phyloP scores from a whole-genome alignment of 2,888 invertebrate genomes.

The Dromius quadrimaculatus region DNA sequence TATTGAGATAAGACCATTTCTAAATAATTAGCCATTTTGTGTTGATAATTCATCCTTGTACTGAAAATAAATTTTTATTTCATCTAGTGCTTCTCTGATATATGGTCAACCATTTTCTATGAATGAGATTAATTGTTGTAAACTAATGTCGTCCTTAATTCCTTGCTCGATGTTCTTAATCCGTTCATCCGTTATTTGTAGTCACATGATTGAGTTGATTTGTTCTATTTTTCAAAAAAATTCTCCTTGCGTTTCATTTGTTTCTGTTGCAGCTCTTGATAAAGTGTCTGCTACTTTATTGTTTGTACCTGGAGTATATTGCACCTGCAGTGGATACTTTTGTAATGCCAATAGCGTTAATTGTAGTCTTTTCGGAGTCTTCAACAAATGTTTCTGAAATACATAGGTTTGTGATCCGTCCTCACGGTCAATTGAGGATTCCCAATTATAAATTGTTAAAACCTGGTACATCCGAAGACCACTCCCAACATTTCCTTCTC shows the following conservation, averaged over 20 bases:
- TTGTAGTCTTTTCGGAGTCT: constrained; percentile 23
- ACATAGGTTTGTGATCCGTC: constrained; percentile 3
- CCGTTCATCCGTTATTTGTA: constrained; percentile 20
- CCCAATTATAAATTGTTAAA: constrained; percentile 11
- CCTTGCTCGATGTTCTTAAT: constrained; percentile 26
- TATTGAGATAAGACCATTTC: background rate
- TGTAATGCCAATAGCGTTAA: constrained; percentile 1
- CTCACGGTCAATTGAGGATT: constrained; percentile 3
- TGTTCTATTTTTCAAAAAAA: background rate
- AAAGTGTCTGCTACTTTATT: constrained; percentile 16
- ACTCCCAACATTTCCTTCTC: constrained; percentile 22
- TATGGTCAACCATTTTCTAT: constrained; percentile 12
- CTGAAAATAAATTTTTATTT: background rate
- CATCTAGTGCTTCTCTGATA: background rate
- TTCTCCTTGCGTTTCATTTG: background rate
- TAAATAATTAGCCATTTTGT: background rate
- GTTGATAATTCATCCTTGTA: background rate
- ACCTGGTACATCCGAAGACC: constrained; percentile 2
- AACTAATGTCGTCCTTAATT: constrained; percentile 7
- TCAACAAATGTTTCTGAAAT: constrained; percentile 5
- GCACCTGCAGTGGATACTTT: constrained; percentile 1
- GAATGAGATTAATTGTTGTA: constrained; percentile 7
- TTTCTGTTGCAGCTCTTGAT: background rate
- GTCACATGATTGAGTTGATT: constrained; percentile 6
- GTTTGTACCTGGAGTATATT: background rate